A percentile compares a stretch with the other conserved stretches of the same genome.
phyloP scores from a whole-genome alignment of 37 sponge, comb jelly and placozoan species.

The Corticium candelabrum region DNA sequence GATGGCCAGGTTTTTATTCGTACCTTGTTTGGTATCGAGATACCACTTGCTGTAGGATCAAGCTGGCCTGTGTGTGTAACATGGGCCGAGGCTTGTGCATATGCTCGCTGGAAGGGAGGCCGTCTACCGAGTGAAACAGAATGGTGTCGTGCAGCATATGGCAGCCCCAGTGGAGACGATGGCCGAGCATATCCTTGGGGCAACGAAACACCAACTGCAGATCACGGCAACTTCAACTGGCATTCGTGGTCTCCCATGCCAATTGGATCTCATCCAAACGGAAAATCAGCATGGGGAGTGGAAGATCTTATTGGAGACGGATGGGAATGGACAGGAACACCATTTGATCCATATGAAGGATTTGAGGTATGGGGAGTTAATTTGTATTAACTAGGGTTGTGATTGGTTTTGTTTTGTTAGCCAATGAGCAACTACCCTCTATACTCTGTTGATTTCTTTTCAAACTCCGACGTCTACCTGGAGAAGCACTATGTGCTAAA shows the following conservation, averaged over 20 bases:
- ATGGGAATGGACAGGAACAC: not conserved
- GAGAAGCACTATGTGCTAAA: not conserved
- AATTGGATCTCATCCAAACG: not conserved
- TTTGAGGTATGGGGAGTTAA: conserved; percentile 6
- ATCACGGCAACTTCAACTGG: not conserved
- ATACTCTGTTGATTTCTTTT: not conserved
- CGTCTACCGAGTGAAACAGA: not conserved
- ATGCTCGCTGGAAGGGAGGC: not conserved
- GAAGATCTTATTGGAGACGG: not conserved
- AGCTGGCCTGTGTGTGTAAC: not conserved
- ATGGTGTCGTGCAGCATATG: not conserved
- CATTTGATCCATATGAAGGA: not conserved
- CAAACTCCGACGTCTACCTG: not conserved
- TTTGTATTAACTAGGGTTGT: too few relatives aligned
- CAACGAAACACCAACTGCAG: not conserved
- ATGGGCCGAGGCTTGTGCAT: not conserved
- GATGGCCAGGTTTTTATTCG: not conserved
- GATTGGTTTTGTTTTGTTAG: not conserved
- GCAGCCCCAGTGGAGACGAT: not conserved
- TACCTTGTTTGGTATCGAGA: not conserved
- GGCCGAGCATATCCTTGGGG: not conserved
- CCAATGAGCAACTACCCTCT: not conserved
- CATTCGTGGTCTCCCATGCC: not conserved
- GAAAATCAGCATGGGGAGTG: not conserved
- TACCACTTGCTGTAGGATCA: not conserved